These are phyloP conservation scores for Murina feae DNA, from an alignment of 2,113 vertebrate genomes.

Conservation along the genomic window DNA sequence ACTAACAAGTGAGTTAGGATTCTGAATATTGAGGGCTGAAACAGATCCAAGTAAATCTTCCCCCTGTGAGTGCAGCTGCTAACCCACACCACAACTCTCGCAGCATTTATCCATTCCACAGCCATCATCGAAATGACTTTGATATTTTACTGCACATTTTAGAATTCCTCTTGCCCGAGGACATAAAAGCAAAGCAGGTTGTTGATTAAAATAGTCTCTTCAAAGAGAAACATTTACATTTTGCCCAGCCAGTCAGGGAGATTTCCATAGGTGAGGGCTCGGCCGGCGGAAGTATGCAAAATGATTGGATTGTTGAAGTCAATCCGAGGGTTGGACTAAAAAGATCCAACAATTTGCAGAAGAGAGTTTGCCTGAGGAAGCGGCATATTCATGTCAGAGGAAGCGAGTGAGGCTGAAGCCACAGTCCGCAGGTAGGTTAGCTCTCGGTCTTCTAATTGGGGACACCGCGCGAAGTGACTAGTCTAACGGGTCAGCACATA, in stretches of 20 bases:
- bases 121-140: constrained; percentile 18
- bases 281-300: background rate
- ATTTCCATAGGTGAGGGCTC: background rate
- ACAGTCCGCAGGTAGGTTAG: background rate
- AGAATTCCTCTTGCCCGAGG: background rate
- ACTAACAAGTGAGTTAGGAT: background rate
- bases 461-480: background rate
- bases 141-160: constrained; percentile 2
- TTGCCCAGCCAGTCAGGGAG: background rate
- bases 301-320: background rate
- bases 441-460: background rate
- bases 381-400: too few species aligned
- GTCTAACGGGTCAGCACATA: background rate
- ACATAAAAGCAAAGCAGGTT: background rate
- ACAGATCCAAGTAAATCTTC: background rate
- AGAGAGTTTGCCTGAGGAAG: background rate
- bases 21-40: background rate
- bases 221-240: constrained; percentile 42
- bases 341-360: background rate
- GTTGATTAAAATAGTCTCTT: constrained; percentile 46
- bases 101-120: background rate
- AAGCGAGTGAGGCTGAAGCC: background rate
- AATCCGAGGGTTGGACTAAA: background rate
- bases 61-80: background rate
- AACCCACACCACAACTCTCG: background rate